A percentile compares a stretch with the other conserved stretches of the same genome.
phyloP scores from a whole-genome alignment of 2,888 invertebrate species.

The Synergus gifuensis region DNA sequence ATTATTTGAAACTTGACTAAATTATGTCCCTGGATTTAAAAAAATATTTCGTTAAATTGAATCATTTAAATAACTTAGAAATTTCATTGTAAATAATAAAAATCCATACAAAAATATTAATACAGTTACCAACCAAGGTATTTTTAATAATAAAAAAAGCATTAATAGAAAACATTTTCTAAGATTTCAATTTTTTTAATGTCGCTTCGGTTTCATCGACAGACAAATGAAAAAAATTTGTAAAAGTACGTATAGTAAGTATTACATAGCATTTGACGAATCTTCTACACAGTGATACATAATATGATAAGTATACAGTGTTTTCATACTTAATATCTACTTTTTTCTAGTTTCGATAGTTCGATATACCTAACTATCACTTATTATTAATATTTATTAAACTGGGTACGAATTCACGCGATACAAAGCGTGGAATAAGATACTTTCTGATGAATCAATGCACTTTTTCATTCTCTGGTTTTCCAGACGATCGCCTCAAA shows the following conservation, averaged over 20 bases:
- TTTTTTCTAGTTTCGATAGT: slow-evolving; percentile 20
- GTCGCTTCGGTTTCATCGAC: neutral
- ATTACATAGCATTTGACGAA: slow-evolving; percentile 43
- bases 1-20: neutral
- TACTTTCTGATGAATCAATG: slow-evolving; percentile 7
- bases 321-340: slow-evolving; percentile 24
- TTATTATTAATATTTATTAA: slow-evolving; percentile 28
- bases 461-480: slow-evolving; percentile 2
- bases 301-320: slow-evolving; percentile 48
- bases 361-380: slow-evolving; percentile 16
- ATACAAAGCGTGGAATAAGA: slow-evolving; percentile 19
- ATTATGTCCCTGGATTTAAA: neutral
- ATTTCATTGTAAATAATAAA: neutral
- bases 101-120: neutral
- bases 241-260: slow-evolving; percentile 39
- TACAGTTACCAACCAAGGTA: neutral
- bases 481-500: slow-evolving; percentile 3
- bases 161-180: neutral
- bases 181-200: neutral
- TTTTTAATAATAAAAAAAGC: neutral
- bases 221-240: neutral
- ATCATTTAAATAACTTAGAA: neutral
- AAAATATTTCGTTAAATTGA: neutral
- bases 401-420: slow-evolving; percentile 41
- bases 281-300: slow-evolving; percentile 52